phyloP scores from a whole-genome alignment of 2,797 vertebrate genomes.

The Bovichtus variegatus region DNA sequence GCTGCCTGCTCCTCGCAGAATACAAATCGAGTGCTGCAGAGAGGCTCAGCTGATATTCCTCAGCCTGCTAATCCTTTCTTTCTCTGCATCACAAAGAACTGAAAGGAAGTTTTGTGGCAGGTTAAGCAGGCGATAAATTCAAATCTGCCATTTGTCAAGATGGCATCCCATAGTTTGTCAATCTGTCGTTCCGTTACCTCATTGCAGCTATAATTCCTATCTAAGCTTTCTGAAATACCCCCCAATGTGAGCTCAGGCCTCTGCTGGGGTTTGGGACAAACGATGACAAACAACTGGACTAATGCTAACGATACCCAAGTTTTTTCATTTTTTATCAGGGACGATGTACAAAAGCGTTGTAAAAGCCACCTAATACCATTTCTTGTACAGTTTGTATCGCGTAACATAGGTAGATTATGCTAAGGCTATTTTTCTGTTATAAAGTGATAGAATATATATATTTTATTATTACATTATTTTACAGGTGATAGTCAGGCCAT shows the following conservation, averaged over 20 bases:
- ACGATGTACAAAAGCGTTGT: not conserved
- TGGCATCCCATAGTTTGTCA: slow-evolving; percentile 32
- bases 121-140: slow-evolving; percentile 28
- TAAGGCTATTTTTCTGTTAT: too few relatives aligned
- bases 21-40: slow-evolving; percentile 65
- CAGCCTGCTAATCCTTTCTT: slow-evolving; percentile 12
- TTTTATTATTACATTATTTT: too few relatives aligned
- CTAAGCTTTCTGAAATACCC: slow-evolving; percentile 39
- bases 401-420: too few relatives aligned
- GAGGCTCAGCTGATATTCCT: slow-evolving; percentile 33
- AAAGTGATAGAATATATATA: too few relatives aligned
- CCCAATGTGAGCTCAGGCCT: slow-evolving; percentile 26
- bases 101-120: slow-evolving; percentile 31
- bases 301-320: not conserved
- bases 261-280: slow-evolving; percentile 28
- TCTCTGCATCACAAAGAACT: slow-evolving; percentile 19
- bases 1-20: slow-evolving; percentile 52
- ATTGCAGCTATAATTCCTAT: slow-evolving; percentile 38
- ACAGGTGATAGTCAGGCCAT: too few relatives aligned
- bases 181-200: slow-evolving; percentile 35
- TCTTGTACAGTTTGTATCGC: too few relatives aligned
- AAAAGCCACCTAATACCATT: too few relatives aligned
- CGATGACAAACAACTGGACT: slow-evolving; percentile 37
- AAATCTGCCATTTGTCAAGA: slow-evolving; percentile 35
- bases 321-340: not conserved